These are phyloP conservation scores for Liparis tanakae DNA, from an alignment of 2,797 vertebrate genomes.

Conservation along the genomic window DNA sequence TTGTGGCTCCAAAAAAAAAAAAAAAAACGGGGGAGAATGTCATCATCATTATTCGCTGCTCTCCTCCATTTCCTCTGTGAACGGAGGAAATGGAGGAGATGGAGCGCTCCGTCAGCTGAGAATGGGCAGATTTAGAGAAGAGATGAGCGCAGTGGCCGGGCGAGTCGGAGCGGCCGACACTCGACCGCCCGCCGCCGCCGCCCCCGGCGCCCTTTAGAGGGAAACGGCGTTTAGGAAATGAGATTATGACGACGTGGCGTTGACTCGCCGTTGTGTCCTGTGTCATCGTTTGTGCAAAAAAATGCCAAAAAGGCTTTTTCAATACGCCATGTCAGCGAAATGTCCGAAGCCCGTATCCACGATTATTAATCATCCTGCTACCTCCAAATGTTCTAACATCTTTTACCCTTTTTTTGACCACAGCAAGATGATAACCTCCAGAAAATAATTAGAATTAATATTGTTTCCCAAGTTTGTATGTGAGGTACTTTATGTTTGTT, in stretches of 20 bases:
- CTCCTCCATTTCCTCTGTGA: slow-evolving; percentile 67
- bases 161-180: slow-evolving; percentile 35
- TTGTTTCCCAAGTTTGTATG: no score
- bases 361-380: not conserved
- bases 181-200: no score
- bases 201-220: not conserved
- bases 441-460: no score
- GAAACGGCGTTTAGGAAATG: slow-evolving; percentile 12
- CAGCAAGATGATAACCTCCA: no score
- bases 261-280: slow-evolving; percentile 2
- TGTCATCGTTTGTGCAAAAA: not conserved
- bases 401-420: no score
- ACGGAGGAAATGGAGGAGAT: slow-evolving; percentile 56
- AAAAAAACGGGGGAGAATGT: slow-evolving; percentile 57
- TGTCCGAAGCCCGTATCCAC: slow-evolving; percentile 60
- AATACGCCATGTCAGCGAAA: slow-evolving; percentile 47
- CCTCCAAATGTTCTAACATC: no score
- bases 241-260: slow-evolving; percentile 18
- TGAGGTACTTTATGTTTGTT: no score
- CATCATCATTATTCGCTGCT: slow-evolving; percentile 72
- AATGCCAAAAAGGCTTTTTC: not conserved
- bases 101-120: slow-evolving; percentile 55
- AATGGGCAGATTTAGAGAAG: slow-evolving; percentile 43
- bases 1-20: slow-evolving; percentile 64
- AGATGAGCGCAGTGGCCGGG: slow-evolving; percentile 47